A percentile compares a stretch with the other conserved stretches of the same genome.
phyloP scores from a whole-genome alignment of 2,888 invertebrate species.

The Leptopterna dolabrata region DNA sequence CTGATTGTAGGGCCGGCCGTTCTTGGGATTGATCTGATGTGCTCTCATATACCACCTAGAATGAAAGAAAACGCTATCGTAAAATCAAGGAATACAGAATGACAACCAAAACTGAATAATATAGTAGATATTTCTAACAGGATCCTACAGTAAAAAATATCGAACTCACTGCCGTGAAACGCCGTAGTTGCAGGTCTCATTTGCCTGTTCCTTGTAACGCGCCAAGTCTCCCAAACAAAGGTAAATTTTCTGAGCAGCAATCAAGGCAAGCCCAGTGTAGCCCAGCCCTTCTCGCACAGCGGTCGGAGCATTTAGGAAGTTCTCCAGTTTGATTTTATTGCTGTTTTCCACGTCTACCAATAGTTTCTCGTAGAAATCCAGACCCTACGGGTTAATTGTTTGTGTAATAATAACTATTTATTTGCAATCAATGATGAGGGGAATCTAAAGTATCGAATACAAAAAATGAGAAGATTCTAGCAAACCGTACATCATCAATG shows the following conservation, averaged over 20 bases:
- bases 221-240: slow-evolving; percentile 93
- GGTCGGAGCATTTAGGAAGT: slow-evolving; percentile 70
- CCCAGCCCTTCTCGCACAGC: slow-evolving; percentile 68
- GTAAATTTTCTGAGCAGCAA: slow-evolving; percentile 88
- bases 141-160: neutral
- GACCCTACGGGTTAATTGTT: slow-evolving; percentile 69
- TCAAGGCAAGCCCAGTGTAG: slow-evolving; percentile 79
- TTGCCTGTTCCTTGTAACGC: slow-evolving; percentile 88
- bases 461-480: neutral
- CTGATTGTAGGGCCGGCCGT: slow-evolving; percentile 95
- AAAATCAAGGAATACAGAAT: neutral
- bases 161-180: slow-evolving; percentile 75
- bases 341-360: slow-evolving; percentile 79
- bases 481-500: slow-evolving; percentile 75
- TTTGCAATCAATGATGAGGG: neutral
- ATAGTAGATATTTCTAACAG: too few relatives aligned
- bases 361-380: slow-evolving; percentile 80
- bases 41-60: slow-evolving; percentile 91
- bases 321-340: slow-evolving; percentile 76
- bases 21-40: slow-evolving; percentile 92
- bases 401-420: neutral
- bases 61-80: slow-evolving; percentile 50
- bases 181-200: slow-evolving; percentile 83
- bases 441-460: neutral
- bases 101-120: too few relatives aligned